These are phyloP conservation scores for Heptranchias perlo DNA, from an alignment of 2,113 vertebrate species.

Conservation along the genomic window DNA sequence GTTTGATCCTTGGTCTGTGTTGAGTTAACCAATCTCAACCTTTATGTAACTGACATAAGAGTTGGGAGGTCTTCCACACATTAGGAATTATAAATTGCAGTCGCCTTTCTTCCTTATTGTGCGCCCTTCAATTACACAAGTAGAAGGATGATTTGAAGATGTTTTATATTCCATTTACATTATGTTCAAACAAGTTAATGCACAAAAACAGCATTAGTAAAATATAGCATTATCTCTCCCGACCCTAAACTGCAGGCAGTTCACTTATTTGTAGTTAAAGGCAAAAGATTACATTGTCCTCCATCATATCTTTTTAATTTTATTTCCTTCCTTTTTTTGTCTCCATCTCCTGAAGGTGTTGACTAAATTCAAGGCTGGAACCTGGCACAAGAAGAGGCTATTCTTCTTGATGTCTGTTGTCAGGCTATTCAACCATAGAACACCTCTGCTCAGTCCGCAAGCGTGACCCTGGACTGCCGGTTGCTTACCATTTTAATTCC, in stretches of 20 bases:
- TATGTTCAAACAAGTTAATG: not conserved
- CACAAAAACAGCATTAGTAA: not conserved
- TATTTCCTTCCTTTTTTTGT: not conserved
- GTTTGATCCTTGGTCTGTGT: not conserved
- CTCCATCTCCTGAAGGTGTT: not conserved
- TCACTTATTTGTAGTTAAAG: not conserved
- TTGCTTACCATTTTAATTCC: no score
- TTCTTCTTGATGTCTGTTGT: not conserved
- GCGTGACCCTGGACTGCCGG: no score
- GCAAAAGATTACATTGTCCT: not conserved
- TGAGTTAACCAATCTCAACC: not conserved
- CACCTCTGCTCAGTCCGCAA: no score
- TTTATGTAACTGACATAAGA: not conserved
- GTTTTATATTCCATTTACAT: not conserved
- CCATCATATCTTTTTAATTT: no score
- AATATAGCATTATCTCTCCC: not conserved
- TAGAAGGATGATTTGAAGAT: not conserved
- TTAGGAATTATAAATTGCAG: not conserved
- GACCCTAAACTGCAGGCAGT: no score
- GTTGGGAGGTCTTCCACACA: not conserved
- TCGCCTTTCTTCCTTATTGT: not conserved
- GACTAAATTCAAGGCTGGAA: not conserved
- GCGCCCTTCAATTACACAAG: not conserved
- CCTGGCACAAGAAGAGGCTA: no score
- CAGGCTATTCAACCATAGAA: not conserved